Conservation (phyloP, 1,140 invertebrate genomes). For the Panonychus citri region DNA sequence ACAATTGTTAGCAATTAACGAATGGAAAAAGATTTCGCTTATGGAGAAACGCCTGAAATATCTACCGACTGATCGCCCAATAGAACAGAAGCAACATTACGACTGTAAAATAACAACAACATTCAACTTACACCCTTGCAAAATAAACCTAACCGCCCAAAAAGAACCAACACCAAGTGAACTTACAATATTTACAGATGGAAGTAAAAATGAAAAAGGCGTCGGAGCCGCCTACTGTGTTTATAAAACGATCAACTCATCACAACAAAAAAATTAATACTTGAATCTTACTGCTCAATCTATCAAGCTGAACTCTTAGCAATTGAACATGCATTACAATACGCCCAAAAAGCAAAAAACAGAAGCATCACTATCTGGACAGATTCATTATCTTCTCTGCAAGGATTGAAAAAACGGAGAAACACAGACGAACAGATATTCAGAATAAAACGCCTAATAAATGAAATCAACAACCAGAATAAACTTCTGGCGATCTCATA, state of each 20-base stretch:
- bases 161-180: not conserved
- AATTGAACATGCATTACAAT: not conserved
- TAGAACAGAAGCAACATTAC: not conserved
- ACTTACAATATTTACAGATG: not conserved
- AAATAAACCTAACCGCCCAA: not conserved
- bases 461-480: too few species aligned
- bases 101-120: not conserved
- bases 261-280: not conserved
- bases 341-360: not conserved
- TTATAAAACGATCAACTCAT: not conserved
- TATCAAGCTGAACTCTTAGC: not conserved
- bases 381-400: too few species aligned
- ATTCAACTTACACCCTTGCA: not conserved
- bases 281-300: not conserved
- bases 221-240: not conserved
- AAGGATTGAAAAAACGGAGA: too few species aligned
- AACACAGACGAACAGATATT: too few species aligned
- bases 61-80: not conserved
- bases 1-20: too few species aligned
- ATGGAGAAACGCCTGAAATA: too few species aligned
- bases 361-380: too few species aligned
- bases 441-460: too few species aligned
- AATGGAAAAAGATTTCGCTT: too few species aligned
- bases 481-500: too few species aligned
- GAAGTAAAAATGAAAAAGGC: not conserved